These are phyloP conservation scores for Macrobrachium rosenbergii DNA, from an alignment of 1,140 invertebrate genomes.

Conservation along the genomic window DNA sequence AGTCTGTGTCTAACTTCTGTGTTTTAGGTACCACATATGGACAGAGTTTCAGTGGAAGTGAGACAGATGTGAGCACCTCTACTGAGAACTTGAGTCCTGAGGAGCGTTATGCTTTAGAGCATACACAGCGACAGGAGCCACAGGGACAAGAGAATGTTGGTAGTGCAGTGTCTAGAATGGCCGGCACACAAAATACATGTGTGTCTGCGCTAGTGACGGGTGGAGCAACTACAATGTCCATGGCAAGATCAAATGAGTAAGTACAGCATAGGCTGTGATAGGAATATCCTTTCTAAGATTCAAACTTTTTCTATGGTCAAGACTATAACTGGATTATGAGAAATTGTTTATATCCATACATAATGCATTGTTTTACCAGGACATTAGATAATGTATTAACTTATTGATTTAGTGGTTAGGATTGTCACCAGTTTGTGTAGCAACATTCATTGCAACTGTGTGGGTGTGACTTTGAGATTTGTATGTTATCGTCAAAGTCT, in stretches of 20 bases:
- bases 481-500: no score
- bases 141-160: constrained; percentile 84
- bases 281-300: background rate
- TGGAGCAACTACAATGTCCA: constrained; percentile 31
- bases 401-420: no score
- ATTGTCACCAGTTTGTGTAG: no score
- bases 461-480: no score
- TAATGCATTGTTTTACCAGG: no score
- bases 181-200: constrained; percentile 64
- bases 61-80: constrained; percentile 91
- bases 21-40: constrained; percentile 65
- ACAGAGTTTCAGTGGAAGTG: constrained; percentile 85
- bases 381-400: no score
- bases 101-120: constrained; percentile 85
- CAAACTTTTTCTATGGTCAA: background rate
- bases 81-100: constrained; percentile 90
- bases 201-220: constrained; percentile 26
- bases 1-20: background rate
- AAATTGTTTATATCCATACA: no score
- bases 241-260: constrained; percentile 54
- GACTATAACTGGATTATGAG: no score
- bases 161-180: constrained; percentile 71
- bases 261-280: background rate
- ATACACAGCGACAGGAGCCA: constrained; percentile 88
- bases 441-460: no score